Evolutionary conservation across 2,113 vertebrate species (phyloP), one percentile per base, ranked within the genome.

Genomic region (Brachionichthys hirsutus): DNA sequence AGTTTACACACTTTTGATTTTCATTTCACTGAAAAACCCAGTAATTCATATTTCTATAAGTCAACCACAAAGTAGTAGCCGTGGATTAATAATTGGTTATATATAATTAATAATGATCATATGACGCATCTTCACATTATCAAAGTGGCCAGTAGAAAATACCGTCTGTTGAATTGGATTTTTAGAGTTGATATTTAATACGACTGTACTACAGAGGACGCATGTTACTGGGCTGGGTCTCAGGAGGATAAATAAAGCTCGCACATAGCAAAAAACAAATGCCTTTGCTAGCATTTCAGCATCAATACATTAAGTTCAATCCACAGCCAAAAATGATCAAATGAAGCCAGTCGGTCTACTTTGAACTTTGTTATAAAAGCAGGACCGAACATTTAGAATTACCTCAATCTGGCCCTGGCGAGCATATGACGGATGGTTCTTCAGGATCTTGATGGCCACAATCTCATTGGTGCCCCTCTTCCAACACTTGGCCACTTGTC

Each of bases 381-480:
- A 45, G 10, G 19, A 18, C 12, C 30, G 6, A 41, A 10, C 61
- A 44, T 40, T 11, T 46, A 34, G 12, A 2, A 0, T 57, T 86
- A 98, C 97, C 92, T 99, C 97, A 36, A 99, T 98, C 80, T 99
- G 97, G n/a, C 97, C 97, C 80, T 99, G 97, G 43, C 97, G 94
- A 51, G 97, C 97, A 4, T 99, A 99, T 0, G 97, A 99, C 0
- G 97, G 97, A 65, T 99, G 97, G 77, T 99, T 99, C 84, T 99
- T 99, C 54, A 99, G 87, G 81, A 99, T 98, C 83, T 99, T 99
- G 85, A 99, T 98, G 7, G 97, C 97, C 79, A 99, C 95, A 14
- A 99, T 99, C 85, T 99, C 97, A 89, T 97, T 99, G 5, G 96
- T 99, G 75, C 95, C 98, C 67, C 95, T 92, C 75, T 98, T 99